Percentiles rank a stretch among this genome's conserved stretches.
phyloP scores from a whole-genome alignment of 2,797 vertebrate species.

The Fundulus diaphanus region DNA sequence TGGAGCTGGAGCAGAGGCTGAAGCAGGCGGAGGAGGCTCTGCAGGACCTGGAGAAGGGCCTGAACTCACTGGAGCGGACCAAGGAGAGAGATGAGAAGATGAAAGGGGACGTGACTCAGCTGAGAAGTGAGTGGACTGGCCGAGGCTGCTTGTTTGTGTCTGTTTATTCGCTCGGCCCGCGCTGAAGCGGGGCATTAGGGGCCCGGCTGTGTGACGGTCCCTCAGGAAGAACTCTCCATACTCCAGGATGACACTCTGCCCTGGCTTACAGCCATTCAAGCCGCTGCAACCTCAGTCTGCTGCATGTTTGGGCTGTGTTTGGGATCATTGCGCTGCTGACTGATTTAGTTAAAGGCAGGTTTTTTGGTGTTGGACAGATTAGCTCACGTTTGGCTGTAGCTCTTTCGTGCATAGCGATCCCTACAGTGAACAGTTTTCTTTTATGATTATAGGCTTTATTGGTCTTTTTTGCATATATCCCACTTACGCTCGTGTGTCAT shows the following conservation, averaged over 20 bases:
- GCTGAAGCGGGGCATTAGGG: background rate
- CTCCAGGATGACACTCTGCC: background rate
- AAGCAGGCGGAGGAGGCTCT: conserved; percentile 91
- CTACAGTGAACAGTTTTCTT: background rate
- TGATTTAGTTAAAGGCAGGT: background rate
- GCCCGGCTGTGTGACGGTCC: background rate
- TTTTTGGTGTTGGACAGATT: background rate
- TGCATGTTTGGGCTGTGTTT: too few species aligned
- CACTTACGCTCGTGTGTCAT: background rate
- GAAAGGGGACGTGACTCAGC: conserved; percentile 92
- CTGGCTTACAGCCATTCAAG: background rate
- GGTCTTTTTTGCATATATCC: background rate
- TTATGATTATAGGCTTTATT: background rate
- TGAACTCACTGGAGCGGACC: conserved; percentile 87
- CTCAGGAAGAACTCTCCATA: background rate
- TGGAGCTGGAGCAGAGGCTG: conserved; percentile 90
- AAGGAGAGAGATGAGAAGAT: conserved; percentile 93
- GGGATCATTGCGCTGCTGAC: background rate
- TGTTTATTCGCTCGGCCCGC: background rate
- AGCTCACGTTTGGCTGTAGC: background rate
- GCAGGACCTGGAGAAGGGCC: conserved; percentile 90
- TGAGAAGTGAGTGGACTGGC: conserved; percentile 86
- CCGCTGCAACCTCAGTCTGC: background rate
- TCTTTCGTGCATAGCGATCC: background rate
- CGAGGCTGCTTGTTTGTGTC: background rate